Conservation (phyloP, 1,140 invertebrate species). For the Eciton burchellii region DNA sequence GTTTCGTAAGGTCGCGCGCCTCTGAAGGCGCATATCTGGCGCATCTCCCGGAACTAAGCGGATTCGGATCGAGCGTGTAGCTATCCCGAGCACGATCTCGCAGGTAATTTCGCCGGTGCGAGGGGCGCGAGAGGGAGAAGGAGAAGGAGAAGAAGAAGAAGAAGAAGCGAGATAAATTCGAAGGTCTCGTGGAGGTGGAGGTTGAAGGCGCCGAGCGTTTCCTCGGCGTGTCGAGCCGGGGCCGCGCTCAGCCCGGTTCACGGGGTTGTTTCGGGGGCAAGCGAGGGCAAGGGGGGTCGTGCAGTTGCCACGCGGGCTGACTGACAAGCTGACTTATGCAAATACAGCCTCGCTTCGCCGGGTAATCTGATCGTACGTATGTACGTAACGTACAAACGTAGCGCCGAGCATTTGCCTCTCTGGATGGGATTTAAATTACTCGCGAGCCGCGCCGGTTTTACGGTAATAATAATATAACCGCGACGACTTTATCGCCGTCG, state of each 20-base stretch:
- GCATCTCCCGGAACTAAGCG: conserved; percentile 32
- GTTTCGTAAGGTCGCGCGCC: conserved; percentile 24
- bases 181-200: conserved; percentile 52
- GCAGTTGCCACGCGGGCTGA: conserved; percentile 83
- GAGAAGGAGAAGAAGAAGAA: neutral
- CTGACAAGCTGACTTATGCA: conserved; percentile 86
- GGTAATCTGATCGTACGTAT: conserved; percentile 82
- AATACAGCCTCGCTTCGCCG: conserved; percentile 82
- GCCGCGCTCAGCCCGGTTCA: conserved; percentile 58
- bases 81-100: conserved; percentile 50
- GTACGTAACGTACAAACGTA: conserved; percentile 66
- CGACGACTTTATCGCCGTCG: conserved; percentile 80
- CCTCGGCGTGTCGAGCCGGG: conserved; percentile 65
- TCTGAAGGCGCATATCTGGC: conserved; percentile 44
- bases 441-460: conserved; percentile 78
- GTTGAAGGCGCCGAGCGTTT: conserved; percentile 56
- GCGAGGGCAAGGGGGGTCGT: conserved; percentile 81
- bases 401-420: conserved; percentile 74
- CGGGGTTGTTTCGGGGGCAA: conserved; percentile 79
- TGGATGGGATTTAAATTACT: conserved; percentile 84
- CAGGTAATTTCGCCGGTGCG: conserved; percentile 39
- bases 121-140: conserved; percentile 24
- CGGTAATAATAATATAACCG: conserved; percentile 79
- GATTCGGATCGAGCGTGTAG: conserved; percentile 50
- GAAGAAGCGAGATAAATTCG: conserved; percentile 64